Evolutionary conservation across 2,888 invertebrate species (phyloP).

Genomic region (Schrankia costaestrigalis): DNA sequence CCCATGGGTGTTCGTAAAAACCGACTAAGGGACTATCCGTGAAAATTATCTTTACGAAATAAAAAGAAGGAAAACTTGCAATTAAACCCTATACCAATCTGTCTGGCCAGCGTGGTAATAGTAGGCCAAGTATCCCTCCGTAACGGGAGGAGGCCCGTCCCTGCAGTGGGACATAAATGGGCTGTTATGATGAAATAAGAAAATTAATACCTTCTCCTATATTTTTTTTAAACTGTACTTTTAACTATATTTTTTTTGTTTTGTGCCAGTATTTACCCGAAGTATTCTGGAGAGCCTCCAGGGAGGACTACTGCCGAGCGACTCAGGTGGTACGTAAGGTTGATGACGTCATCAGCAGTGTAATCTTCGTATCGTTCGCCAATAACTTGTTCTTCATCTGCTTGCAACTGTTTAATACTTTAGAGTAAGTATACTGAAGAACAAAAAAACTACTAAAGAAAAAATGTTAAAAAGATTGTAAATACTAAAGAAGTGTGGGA

Average conservation of each 20-base stretch:
- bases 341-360: constrained; percentile 80
- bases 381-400: constrained; percentile 86
- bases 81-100: too few relatives aligned
- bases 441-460: not conserved
- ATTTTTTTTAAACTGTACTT: not conserved
- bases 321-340: constrained; percentile 77
- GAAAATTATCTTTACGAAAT: too few relatives aligned
- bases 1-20: too few relatives aligned
- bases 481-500: too few relatives aligned
- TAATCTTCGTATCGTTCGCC: constrained; percentile 82
- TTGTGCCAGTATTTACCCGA: too few relatives aligned
- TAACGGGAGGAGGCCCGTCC: too few relatives aligned
- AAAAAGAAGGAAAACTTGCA: too few relatives aligned
- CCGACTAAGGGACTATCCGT: too few relatives aligned
- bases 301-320: constrained; percentile 83
- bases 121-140: too few relatives aligned
- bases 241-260: too few relatives aligned
- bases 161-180: too few relatives aligned
- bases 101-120: too few relatives aligned
- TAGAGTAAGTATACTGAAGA: constrained; percentile 71
- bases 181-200: not conserved
- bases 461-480: not conserved
- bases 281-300: constrained; percentile 45
- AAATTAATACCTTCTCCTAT: not conserved
- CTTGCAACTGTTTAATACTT: constrained; percentile 82